Conservation (phyloP, 92 coral and sea anemone species). For the Isaurus tuberculatus region DNA sequence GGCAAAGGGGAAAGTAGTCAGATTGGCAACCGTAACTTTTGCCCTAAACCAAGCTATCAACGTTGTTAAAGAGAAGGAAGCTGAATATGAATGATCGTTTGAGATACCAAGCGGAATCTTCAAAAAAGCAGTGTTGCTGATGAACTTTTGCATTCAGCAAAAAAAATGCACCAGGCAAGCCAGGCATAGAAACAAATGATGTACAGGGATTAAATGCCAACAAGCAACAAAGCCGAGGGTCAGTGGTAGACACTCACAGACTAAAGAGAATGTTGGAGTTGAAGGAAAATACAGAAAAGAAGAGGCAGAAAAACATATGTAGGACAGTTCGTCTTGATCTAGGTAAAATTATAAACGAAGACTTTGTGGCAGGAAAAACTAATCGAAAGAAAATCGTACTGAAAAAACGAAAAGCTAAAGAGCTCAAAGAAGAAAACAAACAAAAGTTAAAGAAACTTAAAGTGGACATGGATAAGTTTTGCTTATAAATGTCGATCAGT, state of each 20-base stretch:
- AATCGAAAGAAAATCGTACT: not conserved
- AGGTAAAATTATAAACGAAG: constrained; percentile 41
- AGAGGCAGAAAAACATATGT: too few species aligned
- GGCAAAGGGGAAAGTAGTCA: constrained; percentile 71
- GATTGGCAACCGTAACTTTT: constrained; percentile 64
- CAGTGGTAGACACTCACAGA: too few species aligned
- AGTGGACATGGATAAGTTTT: constrained; percentile 11
- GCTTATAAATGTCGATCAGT: too few species aligned
- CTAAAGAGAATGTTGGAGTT: too few species aligned
- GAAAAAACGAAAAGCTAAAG: not conserved
- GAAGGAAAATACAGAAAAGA: too few species aligned
- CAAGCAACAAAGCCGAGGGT: too few species aligned
- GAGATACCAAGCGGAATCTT: constrained; percentile 58
- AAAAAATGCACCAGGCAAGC: constrained; percentile 61
- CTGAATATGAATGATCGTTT: constrained; percentile 13
- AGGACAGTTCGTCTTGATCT: too few species aligned
- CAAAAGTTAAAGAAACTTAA: not conserved
- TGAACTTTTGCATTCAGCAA: constrained; percentile 67
- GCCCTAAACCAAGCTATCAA: constrained; percentile 60
- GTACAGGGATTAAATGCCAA: too few species aligned
- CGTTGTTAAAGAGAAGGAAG: constrained; percentile 10
- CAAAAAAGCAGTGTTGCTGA: constrained; percentile 49
- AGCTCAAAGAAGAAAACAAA: not conserved
- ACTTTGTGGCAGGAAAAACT: constrained; percentile 38
- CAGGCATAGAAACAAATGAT: not conserved